Base-by-base conservation (phyloP, 2,888 invertebrate species). In the Temnothorax unifasciatus region DNA sequence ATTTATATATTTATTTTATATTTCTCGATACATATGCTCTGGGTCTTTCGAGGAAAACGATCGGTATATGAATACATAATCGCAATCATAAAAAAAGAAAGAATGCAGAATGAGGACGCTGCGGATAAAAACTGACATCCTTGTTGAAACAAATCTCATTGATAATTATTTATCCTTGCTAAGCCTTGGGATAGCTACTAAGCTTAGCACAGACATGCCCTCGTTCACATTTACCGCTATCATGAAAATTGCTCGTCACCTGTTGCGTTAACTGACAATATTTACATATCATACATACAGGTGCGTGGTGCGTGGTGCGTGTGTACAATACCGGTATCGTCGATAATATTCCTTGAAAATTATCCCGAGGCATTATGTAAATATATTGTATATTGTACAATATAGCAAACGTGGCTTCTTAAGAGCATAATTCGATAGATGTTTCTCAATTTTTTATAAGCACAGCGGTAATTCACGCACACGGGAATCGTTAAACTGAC, bases 181-280 rank as follows among this genome's bases (percentile, higher is more conserved):
- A 13, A 61, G 15, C 44, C 81, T 81, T 64, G 71, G 57, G 29
- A 44, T 9, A 41, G 9, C 44, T 13, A n/a, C 64, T 84, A 64
- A 44, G 1, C 3, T 9, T 29, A 25, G 3, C 25, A 41, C 1
- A 25, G 13, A 64, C 11, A 44, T 47, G 38, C 25, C 9, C 29
- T 44, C 25, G 52, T 63, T 83, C 29, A 63, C 61, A 63, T 71
- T 84, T 79, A 15, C 21, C 4, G 44, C 13, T 34, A 44, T 74
- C 15, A 21, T 66, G 59, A 15, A 52, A 41, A 79, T 79, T 18
- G 34, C 54, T 76, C 59, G 13, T 77, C n/a, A 64, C 41, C 29
- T 64, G 44, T 50, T 54, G 64, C 76, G 21, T 3, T 34, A 2
- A 5, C 18, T 29, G 29, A 29, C 3, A 29, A 9, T 76, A 83